Conservation (phyloP, 2,113 vertebrate species). For the Phylloscopus trochilus region DNA sequence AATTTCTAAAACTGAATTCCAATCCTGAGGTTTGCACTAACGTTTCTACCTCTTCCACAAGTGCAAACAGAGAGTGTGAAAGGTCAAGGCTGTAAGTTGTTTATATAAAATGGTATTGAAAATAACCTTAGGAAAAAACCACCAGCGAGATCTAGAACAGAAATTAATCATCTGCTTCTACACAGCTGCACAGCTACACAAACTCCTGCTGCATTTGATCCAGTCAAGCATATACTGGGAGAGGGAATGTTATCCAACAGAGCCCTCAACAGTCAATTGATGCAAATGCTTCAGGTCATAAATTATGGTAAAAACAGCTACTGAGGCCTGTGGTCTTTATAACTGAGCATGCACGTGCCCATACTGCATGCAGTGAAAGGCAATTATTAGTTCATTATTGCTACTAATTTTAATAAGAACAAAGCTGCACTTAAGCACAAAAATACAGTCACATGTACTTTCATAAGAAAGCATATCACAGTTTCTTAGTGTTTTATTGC, state of each 20-base stretch:
- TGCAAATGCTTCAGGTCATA: neutral
- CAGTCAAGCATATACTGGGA: neutral
- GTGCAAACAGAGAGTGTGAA: neutral
- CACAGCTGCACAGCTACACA: too few species aligned
- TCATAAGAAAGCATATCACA: neutral
- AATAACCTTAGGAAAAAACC: neutral
- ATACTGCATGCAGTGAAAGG: neutral
- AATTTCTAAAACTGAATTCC: neutral
- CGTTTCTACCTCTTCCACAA: neutral
- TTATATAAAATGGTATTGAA: neutral
- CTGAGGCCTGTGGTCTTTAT: rapidly evolving
- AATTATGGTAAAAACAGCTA: neutral
- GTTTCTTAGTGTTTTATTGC: neutral
- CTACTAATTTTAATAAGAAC: neutral
- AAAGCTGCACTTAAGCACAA: neutral
- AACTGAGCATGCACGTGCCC: neutral
- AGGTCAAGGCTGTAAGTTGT: neutral
- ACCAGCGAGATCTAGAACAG: neutral
- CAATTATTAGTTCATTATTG: neutral
- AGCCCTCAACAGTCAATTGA: neutral
- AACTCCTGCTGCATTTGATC: neutral
- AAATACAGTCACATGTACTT: neutral
- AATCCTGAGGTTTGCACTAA: neutral
- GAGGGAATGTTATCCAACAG: neutral
- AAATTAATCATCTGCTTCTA: neutral